Conservation (phyloP, 2,113 vertebrate genomes). For the Petrocephalus zakoni region DNA sequence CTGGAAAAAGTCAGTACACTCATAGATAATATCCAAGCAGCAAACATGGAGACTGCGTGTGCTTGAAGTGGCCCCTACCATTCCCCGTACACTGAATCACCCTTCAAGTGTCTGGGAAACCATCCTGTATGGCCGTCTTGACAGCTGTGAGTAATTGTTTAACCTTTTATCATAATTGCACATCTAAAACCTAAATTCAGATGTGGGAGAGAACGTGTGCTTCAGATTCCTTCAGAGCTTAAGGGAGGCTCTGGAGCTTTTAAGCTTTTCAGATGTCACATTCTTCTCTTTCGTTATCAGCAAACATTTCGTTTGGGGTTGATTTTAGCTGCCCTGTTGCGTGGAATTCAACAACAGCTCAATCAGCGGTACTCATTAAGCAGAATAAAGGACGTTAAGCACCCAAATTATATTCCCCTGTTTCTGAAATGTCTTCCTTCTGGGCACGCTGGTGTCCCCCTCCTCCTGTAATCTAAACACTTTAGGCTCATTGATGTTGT, state of each 20-base stretch:
- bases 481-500: not conserved
- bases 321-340: conserved; percentile 21
- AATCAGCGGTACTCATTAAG: conserved; percentile 30
- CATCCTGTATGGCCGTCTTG: not conserved
- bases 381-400: conserved; percentile 33
- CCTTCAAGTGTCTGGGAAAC: not conserved
- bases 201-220: not conserved
- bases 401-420: conserved; percentile 32
- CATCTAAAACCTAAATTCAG: not conserved
- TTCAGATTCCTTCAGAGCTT: not conserved
- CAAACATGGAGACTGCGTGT: not conserved
- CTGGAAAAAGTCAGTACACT: not conserved
- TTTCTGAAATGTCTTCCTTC: conserved; percentile 33
- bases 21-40: not conserved
- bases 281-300: not conserved
- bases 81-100: not conserved
- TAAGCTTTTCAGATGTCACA: not conserved
- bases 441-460: not conserved
- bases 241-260: not conserved
- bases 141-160: not conserved
- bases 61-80: not conserved
- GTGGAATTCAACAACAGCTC: conserved; percentile 10
- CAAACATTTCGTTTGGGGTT: not conserved
- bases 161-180: conserved; percentile 1
- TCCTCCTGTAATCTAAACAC: not conserved